Base-by-base conservation (phyloP, 2,797 vertebrate species). In the Coregonus suidteri region DNA sequence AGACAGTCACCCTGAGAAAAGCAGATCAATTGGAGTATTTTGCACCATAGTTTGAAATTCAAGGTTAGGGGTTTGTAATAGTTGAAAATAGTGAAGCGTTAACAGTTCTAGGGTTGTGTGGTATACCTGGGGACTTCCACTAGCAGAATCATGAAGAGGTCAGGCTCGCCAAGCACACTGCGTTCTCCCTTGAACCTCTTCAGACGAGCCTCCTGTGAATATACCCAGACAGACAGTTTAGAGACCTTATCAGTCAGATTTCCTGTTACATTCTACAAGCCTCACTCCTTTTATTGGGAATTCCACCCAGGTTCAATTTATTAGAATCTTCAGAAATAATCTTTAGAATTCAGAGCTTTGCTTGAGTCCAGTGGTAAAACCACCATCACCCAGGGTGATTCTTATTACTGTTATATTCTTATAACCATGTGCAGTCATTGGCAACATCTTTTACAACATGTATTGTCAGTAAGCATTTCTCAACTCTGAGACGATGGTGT, bases 131-230 rank as follows among this genome's bases (percentile, higher is more conserved):
- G 93, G 76, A 95, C 88, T 83, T 95, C 93, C 82, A 95, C 91
- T 76, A 95, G 83, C 66, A 94, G 87, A 77, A 95, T 84, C 87
- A 95, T 91, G 83, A 95, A 95, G 83, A 94, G 92, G 91, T 95
- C 94, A 6, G 95, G 93, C 80, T 95, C 92, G 82, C 90, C 91
- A 3, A 95, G 93, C 78, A 86, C 90, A 82, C 88, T 87, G 34
- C 88, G 92, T 67, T 95, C 93, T 73, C 93, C 92, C 5, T 74
- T 84, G 79, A 94, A 95, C 77, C 76, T 92, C 84, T 85, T 93
- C 71, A 95, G 83, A 51, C 91, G 91, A 70, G 91, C 88, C 84
- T 94, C 94, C 95, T 95, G 87, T 78, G 51, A 75, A 41, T 72
- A 41, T 54, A 79, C 1, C 13, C n/a, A 20, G 25, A 62, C 7